Evolutionary conservation across 2,113 vertebrate genomes (phyloP), one percentile per base, ranked within the genome.

Genomic region (Coreoperca whiteheadi): DNA sequence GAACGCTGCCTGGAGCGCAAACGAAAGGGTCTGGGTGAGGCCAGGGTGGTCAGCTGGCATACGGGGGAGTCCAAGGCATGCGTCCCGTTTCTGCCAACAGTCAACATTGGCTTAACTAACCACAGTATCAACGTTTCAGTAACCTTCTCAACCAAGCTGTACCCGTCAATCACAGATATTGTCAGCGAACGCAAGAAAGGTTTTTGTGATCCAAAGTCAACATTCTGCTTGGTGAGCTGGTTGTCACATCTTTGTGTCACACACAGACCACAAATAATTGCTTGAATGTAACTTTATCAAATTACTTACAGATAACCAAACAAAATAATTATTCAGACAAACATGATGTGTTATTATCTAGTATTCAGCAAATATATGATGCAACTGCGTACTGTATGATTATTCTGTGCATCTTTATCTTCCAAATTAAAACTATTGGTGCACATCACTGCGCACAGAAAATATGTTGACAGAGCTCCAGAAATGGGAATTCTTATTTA

Each of bases 351-450:
- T 72, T 43, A 30, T 63, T 48, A 77, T 82, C 59, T 28, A 3
- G 50, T 77, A 46, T 21, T 63, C 18, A 34, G 50, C 66, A n/a
- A 23, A 34, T 46, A 37, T 51, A 25, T 39, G 46, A 23, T 61
- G 30, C 43, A 43, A 73, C 34, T 16, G 63, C 54, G 82, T 34
- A 76, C n/a, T 6, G 34, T 34, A 51, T 51, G 56, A 70, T 61
- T 61, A 85, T 34, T 77, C 43, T 39, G 70, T 57, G 43, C 51
- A 37, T 72, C 34, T 70, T 77, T 81, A 84, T 74, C 76, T 83
- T 41, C 50, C 63, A 83, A 83, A 83, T 85, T 71, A 77, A 88
- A 85, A 75, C 41, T 73, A 59, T 41, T 50, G 43, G 37, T 8
- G 23, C 83, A 73, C 0, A 69, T 81, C 69, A 60, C n/a, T 77